Evolutionary conservation across 2,888 invertebrate species (phyloP).

Genomic region (Acleris cristana): DNA sequence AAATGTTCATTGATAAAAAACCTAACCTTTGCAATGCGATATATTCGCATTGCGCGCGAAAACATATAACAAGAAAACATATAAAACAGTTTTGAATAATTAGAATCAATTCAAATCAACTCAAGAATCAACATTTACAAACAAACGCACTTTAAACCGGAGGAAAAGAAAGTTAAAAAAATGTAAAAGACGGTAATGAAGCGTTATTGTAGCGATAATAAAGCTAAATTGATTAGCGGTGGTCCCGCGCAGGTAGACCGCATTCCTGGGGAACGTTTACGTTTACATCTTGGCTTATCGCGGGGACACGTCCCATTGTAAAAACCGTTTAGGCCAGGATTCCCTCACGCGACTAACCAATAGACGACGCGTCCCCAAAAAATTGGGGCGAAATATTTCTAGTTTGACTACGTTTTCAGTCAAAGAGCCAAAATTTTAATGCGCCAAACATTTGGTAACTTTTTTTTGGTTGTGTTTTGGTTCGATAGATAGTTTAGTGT

Average conservation of each 20-base stretch:
- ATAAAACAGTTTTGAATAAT: no score
- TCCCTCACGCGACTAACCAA: not conserved
- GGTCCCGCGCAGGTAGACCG: constrained; percentile 80
- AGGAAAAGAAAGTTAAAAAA: constrained; percentile 67
- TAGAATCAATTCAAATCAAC: not conserved
- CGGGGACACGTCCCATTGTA: not conserved
- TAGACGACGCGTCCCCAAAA: not conserved
- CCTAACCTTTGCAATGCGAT: no score
- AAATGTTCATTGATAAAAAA: no score
- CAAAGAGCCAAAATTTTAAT: no score
- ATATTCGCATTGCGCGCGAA: no score
- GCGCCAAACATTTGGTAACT: no score
- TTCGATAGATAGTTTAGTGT: no score
- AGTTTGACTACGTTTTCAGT: no score
- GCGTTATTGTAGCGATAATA: constrained; percentile 80
- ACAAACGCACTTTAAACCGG: constrained; percentile 14
- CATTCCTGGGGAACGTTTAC: constrained; percentile 60
- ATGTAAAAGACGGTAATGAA: constrained; percentile 75
- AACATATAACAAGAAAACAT: no score
- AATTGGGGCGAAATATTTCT: no score
- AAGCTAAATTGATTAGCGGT: constrained; percentile 83
- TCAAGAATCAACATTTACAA: not conserved
- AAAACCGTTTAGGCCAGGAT: not conserved
- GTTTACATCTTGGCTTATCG: not conserved
- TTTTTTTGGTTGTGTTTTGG: no score